Conservation (phyloP, 2,888 invertebrate species). For the Pachycephus smyrnensis region DNA sequence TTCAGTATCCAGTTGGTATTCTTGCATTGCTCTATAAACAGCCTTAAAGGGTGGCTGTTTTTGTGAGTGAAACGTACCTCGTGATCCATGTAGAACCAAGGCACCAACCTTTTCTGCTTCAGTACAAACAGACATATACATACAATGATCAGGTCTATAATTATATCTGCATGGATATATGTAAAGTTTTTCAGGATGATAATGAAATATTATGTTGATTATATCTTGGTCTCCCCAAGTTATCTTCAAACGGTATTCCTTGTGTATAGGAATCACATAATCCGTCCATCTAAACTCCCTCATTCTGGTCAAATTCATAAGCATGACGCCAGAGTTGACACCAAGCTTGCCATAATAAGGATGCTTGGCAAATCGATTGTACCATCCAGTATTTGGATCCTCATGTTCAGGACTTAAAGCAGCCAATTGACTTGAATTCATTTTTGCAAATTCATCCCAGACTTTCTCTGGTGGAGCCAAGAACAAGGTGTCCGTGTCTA, state of each 20-base stretch:
- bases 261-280: constrained; percentile 85
- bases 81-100: constrained; percentile 88
- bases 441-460: constrained; percentile 84
- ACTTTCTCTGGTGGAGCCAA: constrained; percentile 84
- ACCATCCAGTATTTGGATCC: constrained; percentile 94
- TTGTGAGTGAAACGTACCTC: constrained; percentile 86
- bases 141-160: constrained; percentile 95
- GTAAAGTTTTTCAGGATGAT: constrained; percentile 83
- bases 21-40: constrained; percentile 75
- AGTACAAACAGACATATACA: constrained; percentile 91
- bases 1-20: constrained; percentile 78
- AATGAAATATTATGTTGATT: constrained; percentile 90
- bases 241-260: constrained; percentile 85
- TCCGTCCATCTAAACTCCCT: constrained; percentile 86
- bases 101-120: constrained; percentile 79
- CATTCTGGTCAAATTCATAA: constrained; percentile 96
- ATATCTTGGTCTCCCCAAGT: constrained; percentile 99
- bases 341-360: constrained; percentile 93
- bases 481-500: constrained; percentile 93
- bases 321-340: constrained; percentile 96
- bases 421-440: constrained; percentile 89
- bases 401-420: constrained; percentile 92
- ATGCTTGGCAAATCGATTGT: constrained; percentile 94
- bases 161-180: constrained; percentile 89
- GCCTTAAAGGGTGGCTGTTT: constrained; percentile 88